Evolutionary conservation across 1,140 invertebrate genomes (phyloP), one percentile per base, ranked within the genome.

Genomic region (Grapholita molesta): DNA sequence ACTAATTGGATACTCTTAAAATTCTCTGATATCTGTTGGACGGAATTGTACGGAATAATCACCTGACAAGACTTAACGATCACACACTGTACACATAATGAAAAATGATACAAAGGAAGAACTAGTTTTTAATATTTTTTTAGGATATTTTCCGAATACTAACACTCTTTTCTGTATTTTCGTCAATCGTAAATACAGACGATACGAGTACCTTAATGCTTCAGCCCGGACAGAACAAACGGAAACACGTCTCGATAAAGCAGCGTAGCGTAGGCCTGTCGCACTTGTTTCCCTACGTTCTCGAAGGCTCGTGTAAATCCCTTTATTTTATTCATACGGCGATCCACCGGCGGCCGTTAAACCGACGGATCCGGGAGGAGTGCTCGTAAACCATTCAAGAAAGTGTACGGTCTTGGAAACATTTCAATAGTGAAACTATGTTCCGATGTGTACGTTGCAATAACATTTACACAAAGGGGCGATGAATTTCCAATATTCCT

Each of bases 261-360:
- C 18, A 21, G 12, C 4, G 42, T 21, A 7, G 42, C 28, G 15
- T 21, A n/a, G n/a, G 42, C 15, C 42, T 18, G 42, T n/a, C 42
- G 15, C 15, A 18, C 42, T 48, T 6, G 42, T 61, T 61, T 28
- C 55, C n/a, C 55, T 32, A 30, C 55, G 55, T 30, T 32, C 18
- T 18, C 55, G 15, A 32, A 25, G 25, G 24, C 25, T 61, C 24
- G 25, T 28, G 55, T 61, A 61, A 32, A 61, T 61, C 55, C 28
- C 28, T 32, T 61, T 61, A 61, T 61, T 61, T 61, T 61, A 61
- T 61, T 32, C 55, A 61, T 61, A 61, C 55, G 25, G 55, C 55
- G 25, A 61, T 61, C 55, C 55, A 61, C 55, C 12, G 55, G 8
- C 25, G n/a, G 0, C n/a, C 55, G 25, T 61, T 48, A 61, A 61